A percentile compares a stretch with the other conserved stretches of the same genome.
Conservation (phyloP, 2,113 vertebrate genomes). For the Ameiurus melas region DNA sequence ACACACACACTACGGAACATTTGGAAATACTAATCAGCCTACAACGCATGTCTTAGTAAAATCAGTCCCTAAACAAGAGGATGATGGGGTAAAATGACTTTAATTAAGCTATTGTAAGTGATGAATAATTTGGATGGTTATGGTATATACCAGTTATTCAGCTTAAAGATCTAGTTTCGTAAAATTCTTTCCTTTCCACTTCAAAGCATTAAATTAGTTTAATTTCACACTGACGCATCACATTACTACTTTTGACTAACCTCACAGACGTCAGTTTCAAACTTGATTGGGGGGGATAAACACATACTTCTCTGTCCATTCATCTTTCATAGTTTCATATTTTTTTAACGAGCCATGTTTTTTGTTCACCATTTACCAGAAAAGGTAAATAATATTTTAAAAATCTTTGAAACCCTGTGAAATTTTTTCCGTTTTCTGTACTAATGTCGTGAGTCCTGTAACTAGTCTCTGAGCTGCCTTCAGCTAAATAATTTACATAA, state of each 20-base stretch:
- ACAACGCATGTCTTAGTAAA: background rate
- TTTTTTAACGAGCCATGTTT: background rate
- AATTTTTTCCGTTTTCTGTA: background rate
- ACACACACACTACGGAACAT: no score
- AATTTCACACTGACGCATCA: background rate
- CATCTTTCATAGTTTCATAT: background rate
- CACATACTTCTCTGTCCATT: background rate
- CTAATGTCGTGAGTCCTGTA: background rate
- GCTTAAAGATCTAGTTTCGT: background rate
- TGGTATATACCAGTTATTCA: background rate
- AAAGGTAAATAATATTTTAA: background rate
- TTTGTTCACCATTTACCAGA: background rate
- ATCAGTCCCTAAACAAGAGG: background rate
- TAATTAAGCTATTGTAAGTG: background rate
- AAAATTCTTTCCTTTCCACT: background rate
- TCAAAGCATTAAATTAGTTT: background rate
- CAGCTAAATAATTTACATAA: background rate
- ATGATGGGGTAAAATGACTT: background rate
- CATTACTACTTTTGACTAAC: background rate
- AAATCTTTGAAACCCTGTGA: background rate
- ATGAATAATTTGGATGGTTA: background rate
- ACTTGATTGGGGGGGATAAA: background rate
- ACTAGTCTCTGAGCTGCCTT: background rate
- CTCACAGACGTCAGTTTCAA: background rate
- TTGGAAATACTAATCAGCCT: no score